These are phyloP conservation scores for Ceratotherium simum DNA, from an alignment of 2,113 vertebrate species.

Conservation along the genomic window DNA sequence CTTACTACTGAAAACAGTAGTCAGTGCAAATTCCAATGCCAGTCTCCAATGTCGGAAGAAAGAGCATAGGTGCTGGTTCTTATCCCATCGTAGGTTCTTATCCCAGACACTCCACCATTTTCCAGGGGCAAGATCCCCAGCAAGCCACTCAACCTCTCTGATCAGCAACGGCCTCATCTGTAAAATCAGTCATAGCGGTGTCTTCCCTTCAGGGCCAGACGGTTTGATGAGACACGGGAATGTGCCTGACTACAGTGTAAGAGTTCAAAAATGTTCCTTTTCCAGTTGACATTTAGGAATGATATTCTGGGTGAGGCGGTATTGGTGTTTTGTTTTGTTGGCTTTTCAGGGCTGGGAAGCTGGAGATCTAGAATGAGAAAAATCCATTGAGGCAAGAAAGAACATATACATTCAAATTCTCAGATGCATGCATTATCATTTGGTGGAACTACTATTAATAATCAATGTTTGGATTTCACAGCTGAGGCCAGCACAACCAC, in stretches of 20 bases:
- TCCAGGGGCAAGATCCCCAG: background rate
- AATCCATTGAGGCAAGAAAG: conserved; percentile 17
- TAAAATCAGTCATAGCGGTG: background rate
- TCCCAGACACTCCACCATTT: background rate
- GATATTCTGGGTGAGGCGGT: background rate
- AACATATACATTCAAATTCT: background rate
- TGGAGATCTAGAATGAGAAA: conserved; percentile 38
- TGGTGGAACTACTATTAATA: background rate
- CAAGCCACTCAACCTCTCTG: background rate
- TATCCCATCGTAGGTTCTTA: background rate
- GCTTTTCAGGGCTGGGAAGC: background rate
- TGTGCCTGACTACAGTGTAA: background rate
- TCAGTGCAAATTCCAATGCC: background rate
- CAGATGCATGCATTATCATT: background rate
- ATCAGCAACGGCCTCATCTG: background rate
- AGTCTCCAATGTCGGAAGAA: background rate
- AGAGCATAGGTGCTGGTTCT: background rate
- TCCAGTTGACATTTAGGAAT: background rate
- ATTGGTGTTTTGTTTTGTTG: conserved; percentile 20
- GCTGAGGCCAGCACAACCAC: background rate
- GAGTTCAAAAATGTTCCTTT: background rate
- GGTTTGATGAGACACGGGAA: background rate
- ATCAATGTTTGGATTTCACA: conserved; percentile 44
- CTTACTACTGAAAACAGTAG: background rate
- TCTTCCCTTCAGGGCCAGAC: background rate